Evolutionary conservation across 2,113 vertebrate genomes (phyloP).

Genomic region (Mormyrus lacerda): DNA sequence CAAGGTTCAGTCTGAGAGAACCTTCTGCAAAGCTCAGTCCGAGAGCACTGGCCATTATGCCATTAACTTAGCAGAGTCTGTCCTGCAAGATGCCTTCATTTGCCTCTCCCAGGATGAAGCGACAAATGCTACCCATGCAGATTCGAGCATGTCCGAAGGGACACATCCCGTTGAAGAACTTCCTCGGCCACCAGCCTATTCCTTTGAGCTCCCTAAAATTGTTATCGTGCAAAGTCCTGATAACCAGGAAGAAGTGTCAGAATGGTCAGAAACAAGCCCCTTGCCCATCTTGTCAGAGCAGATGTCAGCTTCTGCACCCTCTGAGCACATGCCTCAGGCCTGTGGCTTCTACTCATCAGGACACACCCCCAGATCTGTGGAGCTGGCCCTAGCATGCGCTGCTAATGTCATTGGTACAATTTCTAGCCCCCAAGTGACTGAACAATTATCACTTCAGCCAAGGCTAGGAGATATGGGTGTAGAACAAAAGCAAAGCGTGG

Average conservation of each 20-base stretch:
- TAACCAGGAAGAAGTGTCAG: conserved; percentile 61
- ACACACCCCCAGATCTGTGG: conserved; percentile 66
- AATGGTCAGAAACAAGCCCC: conserved; percentile 65
- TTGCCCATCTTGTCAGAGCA: conserved; percentile 49
- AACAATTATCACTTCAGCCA: conserved; percentile 65
- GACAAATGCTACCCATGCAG: conserved; percentile 63
- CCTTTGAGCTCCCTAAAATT: conserved; percentile 89
- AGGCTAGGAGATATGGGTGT: conserved; percentile 38
- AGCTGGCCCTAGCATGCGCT: conserved; percentile 81
- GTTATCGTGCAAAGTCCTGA: conserved; percentile 94
- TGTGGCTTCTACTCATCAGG: conserved; percentile 24
- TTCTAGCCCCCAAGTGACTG: conserved; percentile 75
- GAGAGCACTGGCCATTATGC: conserved; percentile 77
- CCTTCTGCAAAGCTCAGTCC: conserved; percentile 32
- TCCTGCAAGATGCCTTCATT: conserved; percentile 91
- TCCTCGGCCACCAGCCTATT: conserved; percentile 58
- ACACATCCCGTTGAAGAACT: conserved; percentile 44
- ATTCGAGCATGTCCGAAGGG: conserved; percentile 58
- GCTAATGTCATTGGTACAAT: conserved; percentile 88
- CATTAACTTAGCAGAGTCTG: conserved; percentile 85
- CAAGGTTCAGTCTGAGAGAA: conserved; percentile 26
- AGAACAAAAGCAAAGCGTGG: conserved; percentile 35
- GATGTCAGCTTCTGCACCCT: conserved; percentile 28
- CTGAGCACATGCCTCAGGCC: conserved; percentile 37
- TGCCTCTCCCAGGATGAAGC: conserved; percentile 78